phyloP scores from a whole-genome alignment of 2,888 invertebrate genomes.

The Acronicta psi region DNA sequence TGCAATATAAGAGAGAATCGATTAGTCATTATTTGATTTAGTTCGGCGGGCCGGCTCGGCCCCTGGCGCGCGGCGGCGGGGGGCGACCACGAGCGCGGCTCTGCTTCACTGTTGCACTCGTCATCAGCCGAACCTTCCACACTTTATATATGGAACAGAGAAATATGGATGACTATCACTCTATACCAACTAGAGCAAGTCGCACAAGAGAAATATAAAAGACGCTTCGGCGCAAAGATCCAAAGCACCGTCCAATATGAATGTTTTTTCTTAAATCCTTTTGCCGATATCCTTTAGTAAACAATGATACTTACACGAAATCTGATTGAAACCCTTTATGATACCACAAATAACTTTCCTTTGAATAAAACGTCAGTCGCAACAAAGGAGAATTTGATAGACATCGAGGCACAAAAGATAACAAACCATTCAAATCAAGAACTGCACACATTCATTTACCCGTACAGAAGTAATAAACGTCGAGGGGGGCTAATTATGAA shows the following conservation, averaged over 20 bases:
- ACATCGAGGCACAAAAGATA: slow-evolving; percentile 61
- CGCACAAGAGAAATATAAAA: slow-evolving; percentile 16
- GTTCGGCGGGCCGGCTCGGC: slow-evolving; percentile 82
- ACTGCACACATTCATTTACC: slow-evolving; percentile 76
- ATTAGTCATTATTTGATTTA: slow-evolving; percentile 90
- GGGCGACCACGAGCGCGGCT: slow-evolving; percentile 82
- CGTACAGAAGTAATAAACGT: slow-evolving; percentile 87
- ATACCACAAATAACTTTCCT: slow-evolving; percentile 56
- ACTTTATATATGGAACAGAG: slow-evolving; percentile 80
- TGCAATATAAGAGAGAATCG: slow-evolving; percentile 88
- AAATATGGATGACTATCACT: slow-evolving; percentile 66
- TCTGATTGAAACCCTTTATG: slow-evolving; percentile 56
- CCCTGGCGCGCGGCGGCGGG: slow-evolving; percentile 83
- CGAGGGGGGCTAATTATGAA: slow-evolving; percentile 88
- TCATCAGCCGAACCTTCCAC: slow-evolving; percentile 85
- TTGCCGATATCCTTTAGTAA: slow-evolving; percentile 52
- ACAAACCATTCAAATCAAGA: slow-evolving; percentile 73
- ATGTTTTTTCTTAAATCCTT: slow-evolving; percentile 36
- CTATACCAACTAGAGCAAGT: slow-evolving; percentile 56
- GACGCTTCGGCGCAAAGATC: not conserved
- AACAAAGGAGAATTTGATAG: slow-evolving; percentile 64
- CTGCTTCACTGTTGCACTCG: slow-evolving; percentile 75
- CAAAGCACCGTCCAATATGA: slow-evolving; percentile 1
- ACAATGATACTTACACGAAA: slow-evolving; percentile 57
- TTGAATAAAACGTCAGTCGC: slow-evolving; percentile 60